A percentile compares a stretch with the other conserved stretches of the same genome.
Conservation (phyloP, 2,888 invertebrate species). For the Clitarchus hookeri region DNA sequence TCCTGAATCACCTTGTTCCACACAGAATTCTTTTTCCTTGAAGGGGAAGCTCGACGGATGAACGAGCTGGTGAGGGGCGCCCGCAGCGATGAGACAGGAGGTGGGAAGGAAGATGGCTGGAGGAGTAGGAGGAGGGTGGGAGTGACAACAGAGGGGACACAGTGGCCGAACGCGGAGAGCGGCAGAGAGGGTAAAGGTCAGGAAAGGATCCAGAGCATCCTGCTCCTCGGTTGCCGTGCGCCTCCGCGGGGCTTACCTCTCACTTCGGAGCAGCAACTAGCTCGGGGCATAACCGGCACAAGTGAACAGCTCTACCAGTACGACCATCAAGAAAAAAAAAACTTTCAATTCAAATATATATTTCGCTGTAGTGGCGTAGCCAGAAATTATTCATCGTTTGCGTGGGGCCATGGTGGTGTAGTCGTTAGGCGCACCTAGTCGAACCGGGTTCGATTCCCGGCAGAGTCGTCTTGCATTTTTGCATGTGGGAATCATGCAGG, state of each 20-base stretch:
- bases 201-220: background rate
- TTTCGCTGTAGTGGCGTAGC: too few relatives aligned
- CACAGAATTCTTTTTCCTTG: background rate
- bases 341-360: too few relatives aligned
- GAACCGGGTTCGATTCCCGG: too few relatives aligned
- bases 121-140: background rate
- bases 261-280: background rate
- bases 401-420: too few relatives aligned
- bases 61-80: background rate
- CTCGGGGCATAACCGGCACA: background rate
- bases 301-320: background rate
- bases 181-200: background rate
- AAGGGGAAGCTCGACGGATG: background rate
- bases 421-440: too few relatives aligned
- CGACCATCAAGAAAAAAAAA: too few relatives aligned
- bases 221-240: background rate
- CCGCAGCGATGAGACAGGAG: background rate
- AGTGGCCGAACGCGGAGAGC: background rate
- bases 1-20: background rate
- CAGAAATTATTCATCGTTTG: too few relatives aligned
- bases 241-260: background rate
- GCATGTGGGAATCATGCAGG: too few relatives aligned
- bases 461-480: too few relatives aligned
- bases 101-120: background rate
- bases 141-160: background rate